Percentiles rank a stretch among this genome's conserved stretches.
phyloP scores from a whole-genome alignment of 2,888 invertebrate genomes.

The Molanna angustata region DNA sequence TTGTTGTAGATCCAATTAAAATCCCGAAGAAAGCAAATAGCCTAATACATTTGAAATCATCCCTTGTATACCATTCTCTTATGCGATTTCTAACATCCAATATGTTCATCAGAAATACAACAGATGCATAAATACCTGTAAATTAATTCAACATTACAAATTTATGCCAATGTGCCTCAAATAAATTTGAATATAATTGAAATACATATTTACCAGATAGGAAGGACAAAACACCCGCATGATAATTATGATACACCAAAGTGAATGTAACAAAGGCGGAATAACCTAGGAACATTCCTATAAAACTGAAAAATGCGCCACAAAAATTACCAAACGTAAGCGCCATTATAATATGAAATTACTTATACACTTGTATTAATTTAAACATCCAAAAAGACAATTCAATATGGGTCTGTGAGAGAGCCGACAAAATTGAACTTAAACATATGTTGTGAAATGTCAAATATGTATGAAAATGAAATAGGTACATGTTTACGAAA shows the following conservation, averaged over 20 bases:
- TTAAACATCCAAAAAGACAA: too few species aligned
- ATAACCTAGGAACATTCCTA: slow-evolving; percentile 37
- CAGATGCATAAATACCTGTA: slow-evolving; percentile 45
- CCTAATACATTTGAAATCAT: slow-evolving; percentile 48
- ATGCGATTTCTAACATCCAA: slow-evolving; percentile 48
- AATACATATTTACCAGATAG: slow-evolving; percentile 41
- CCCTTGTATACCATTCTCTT: slow-evolving; percentile 52
- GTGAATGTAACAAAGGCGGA: slow-evolving; percentile 53
- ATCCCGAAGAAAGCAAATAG: slow-evolving; percentile 52
- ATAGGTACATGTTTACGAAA: too few species aligned
- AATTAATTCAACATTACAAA: too few species aligned
- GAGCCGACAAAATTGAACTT: too few species aligned
- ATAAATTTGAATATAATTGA: too few species aligned
- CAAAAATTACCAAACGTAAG: slow-evolving; percentile 18
- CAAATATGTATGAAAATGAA: too few species aligned
- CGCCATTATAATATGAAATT: slow-evolving; percentile 16
- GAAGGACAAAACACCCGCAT: slow-evolving; percentile 52
- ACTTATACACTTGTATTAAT: not conserved
- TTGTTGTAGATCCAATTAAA: slow-evolving; percentile 46
- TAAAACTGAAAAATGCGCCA: slow-evolving; percentile 22
- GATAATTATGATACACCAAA: slow-evolving; percentile 49
- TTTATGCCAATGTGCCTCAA: too few species aligned
- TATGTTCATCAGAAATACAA: slow-evolving; percentile 47
- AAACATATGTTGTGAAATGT: too few species aligned
- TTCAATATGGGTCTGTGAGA: too few species aligned